Evolutionary conservation across 2,797 vertebrate species (phyloP), one percentile per base, ranked within the genome.

Genomic region (Tenualosa thibaudeaui): DNA sequence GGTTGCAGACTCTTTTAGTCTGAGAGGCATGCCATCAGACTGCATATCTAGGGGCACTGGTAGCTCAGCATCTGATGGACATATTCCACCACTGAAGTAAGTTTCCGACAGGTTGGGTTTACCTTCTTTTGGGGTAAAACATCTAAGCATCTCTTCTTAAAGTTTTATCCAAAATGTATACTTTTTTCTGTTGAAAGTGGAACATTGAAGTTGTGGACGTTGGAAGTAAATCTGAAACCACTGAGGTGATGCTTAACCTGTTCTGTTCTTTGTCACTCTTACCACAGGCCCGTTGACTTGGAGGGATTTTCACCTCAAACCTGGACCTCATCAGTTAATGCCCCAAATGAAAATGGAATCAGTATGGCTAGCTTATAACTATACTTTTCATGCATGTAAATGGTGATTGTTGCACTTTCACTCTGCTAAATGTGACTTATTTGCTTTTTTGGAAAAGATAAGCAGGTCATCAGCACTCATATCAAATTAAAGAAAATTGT

Each of bases 241-340:
- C 58, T 60, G 5, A 60, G 9, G 22, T 60, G 6, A 60, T 60
- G 58, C 7, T 60, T 60, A 2, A 60, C 3, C n/a, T 58, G 17
- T 58, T 58, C 56, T 58, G 19, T 7, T 19, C 17, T 56, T 5
- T 60, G 58, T 60, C 3, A 46, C 26, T 78, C 15, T 78, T 78
- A 19, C 0, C 71, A 46, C 40, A 78, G 71, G 71, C 71, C 43
- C 1, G 40, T 22, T 8, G 40, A 78, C 43, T 8, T 78, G 37
- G 26, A 78, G 40, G 71, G 71, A 58, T 68, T 10, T 50, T 81
- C 50, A 51, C 82, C 51, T 26, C 75, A 81, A n/a, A 43, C 68
- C 24, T 51, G 56, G 68, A 19, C 56, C 54, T 43, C 71, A 43
- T 78, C 40, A 46, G 40, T 78, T 9, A 46, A 43, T 78, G 7